These are phyloP conservation scores for Canis aureus DNA, from an alignment of 2,113 vertebrate genomes.

Conservation along the genomic window DNA sequence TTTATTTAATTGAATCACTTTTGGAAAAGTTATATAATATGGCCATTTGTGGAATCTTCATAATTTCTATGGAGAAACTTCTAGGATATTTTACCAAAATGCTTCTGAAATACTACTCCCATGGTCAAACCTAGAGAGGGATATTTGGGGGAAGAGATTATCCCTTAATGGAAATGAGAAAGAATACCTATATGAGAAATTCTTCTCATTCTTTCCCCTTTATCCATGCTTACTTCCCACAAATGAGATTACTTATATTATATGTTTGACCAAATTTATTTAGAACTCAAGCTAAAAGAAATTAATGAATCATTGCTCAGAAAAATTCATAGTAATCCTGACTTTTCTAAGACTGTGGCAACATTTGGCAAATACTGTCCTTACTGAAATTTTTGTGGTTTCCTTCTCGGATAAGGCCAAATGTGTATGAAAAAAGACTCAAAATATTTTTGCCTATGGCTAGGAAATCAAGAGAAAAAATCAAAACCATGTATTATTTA, in stretches of 20 bases:
- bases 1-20: conserved; percentile 54
- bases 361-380: background rate
- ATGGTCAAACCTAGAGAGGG: background rate
- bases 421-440: conserved; percentile 55
- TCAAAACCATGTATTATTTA: conserved; percentile 35
- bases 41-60: background rate
- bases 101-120: background rate
- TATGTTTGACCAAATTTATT: background rate
- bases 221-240: background rate
- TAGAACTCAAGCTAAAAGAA: conserved; percentile 34
- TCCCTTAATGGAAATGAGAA: background rate
- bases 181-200: background rate
- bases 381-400: conserved; percentile 15
- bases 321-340: background rate
- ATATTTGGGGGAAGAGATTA: background rate
- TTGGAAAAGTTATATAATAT: background rate
- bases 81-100: background rate
- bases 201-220: background rate
- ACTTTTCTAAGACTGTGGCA: background rate
- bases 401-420: background rate
- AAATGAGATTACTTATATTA: background rate
- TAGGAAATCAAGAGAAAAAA: conserved; percentile 41
- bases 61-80: conserved; percentile 16
- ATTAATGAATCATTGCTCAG: background rate
- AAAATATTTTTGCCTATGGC: conserved; percentile 11